Base-by-base conservation (phyloP, 2,888 invertebrate species). In the Calliscelio sp. region DNA sequence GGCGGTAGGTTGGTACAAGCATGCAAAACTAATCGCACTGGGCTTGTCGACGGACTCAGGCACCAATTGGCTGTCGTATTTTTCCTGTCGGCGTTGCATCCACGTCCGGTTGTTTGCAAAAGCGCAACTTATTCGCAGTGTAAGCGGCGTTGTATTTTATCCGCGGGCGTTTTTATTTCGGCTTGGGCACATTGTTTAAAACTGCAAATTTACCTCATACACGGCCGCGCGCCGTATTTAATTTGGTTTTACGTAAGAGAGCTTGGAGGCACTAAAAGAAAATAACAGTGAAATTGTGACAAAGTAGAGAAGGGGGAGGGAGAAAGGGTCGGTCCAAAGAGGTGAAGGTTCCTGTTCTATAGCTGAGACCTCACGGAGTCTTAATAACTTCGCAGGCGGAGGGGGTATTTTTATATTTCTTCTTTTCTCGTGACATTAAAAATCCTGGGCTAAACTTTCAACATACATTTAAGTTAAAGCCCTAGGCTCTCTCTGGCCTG, bases 401-500 rank as follows among this genome's bases (percentile, higher is more conserved):
- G 74, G 85, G 86, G 87, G 89, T 91, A 92, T 92, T 92, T 92
- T 92, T 92, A 90, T 90, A 90, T 89, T 88, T 90, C 87, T 87
- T 86, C 89, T 86, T 90, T 89, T 80, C 85, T 85, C 86, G 89
- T 87, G 90, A 89, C 91, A 91, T 92, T 92, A 90, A 92, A 91
- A 92, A 92, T 90, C 91, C 89, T 87, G 85, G 88, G 88, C 90
- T 91, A 91, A 91, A 92, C 89, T 92, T 92, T 91, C 89, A 89
- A 91, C 90, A 90, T 92, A 90, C 90, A 91, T 91, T 91, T 89
- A 91, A 90, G 89, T 92, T 92, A 90, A 91, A 92, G 90, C 90
- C 90, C 87, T 83, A 75, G 87, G 88, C 87, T 75, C 85, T n/a
- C n/a, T 83, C 79, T 81, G 81, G 74, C 84, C 88, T 84, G 75